Conservation (phyloP, 2,113 vertebrate genomes). For the Atrichornis clamosus region DNA sequence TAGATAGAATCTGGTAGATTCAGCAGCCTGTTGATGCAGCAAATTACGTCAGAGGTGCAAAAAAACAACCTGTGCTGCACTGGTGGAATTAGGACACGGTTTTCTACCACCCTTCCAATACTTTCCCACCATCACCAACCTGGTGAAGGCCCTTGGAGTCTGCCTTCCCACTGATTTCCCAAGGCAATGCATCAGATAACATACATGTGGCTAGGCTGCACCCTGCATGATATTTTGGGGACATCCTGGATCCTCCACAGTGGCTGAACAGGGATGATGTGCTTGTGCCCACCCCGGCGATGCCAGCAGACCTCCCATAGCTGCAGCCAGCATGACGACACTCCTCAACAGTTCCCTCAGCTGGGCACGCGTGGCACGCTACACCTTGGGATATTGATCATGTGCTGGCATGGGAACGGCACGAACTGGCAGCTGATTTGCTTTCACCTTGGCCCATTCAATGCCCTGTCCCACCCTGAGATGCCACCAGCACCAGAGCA, state of each 20-base stretch:
- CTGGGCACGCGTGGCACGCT: fast-evolving
- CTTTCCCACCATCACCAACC: not conserved
- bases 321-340: fast-evolving
- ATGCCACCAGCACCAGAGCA: not conserved
- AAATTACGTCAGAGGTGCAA: not conserved
- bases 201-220: not conserved
- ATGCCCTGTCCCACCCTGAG: not conserved
- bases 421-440: not conserved
- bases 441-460: not conserved
- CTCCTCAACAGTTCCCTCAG: not conserved
- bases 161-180: not conserved
- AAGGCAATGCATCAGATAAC: not conserved
- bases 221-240: not conserved
- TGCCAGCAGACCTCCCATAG: not conserved
- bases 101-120: not conserved
- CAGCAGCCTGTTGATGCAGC: not conserved
- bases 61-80: not conserved
- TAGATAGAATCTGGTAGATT: not conserved
- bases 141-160: not conserved
- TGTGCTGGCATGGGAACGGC: not conserved
- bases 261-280: fast-evolving
- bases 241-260: not conserved
- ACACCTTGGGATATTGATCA: not conserved
- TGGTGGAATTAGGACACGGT: not conserved
- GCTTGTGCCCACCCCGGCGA: fast-evolving